Evolutionary conservation across 2,113 vertebrate genomes (phyloP).

Genomic region (Megaceryle torquata): DNA sequence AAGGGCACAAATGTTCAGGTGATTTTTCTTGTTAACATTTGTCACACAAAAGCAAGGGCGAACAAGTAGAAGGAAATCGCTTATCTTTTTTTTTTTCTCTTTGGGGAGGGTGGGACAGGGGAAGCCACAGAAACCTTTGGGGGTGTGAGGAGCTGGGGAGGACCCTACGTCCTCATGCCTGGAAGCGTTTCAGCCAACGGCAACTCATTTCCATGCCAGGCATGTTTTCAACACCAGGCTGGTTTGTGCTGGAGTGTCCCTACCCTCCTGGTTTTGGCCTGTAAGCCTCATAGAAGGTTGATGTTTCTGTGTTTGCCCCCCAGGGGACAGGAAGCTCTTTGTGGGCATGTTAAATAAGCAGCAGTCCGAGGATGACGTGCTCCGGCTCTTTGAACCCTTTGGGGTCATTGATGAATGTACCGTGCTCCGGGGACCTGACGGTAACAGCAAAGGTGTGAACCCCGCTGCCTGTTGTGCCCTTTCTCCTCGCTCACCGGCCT

Average conservation of each 20-base stretch:
- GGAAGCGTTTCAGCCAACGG: not conserved
- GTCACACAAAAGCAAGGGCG: not conserved
- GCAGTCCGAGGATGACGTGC: conserved; percentile 97
- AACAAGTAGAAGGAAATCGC: not conserved
- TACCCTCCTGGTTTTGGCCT: not conserved
- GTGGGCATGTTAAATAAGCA: conserved; percentile 99
- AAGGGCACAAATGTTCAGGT: not conserved
- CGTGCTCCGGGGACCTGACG: conserved; percentile 93
- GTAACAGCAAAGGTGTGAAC: conserved; percentile 96
- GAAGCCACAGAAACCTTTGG: not conserved
- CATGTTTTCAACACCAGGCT: not conserved
- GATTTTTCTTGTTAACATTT: not conserved
- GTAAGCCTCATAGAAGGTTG: conserved; percentile 56
- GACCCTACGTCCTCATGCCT: not conserved
- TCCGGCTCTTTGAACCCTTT: conserved; percentile 96
- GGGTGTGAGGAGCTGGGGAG: not conserved
- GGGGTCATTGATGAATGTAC: conserved; percentile 98
- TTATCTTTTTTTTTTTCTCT: not conserved
- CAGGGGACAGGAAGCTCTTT: conserved; percentile 91
- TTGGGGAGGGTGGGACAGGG: not conserved
- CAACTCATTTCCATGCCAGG: not conserved
- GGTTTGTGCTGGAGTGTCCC: not conserved
- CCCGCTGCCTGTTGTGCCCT: not conserved
- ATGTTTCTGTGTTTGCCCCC: conserved; percentile 71
- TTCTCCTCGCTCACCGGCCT: not conserved